Evolutionary conservation across 2,888 invertebrate genomes (phyloP), one percentile per base, ranked within the genome.

Genomic region (Andrena camellia): DNA sequence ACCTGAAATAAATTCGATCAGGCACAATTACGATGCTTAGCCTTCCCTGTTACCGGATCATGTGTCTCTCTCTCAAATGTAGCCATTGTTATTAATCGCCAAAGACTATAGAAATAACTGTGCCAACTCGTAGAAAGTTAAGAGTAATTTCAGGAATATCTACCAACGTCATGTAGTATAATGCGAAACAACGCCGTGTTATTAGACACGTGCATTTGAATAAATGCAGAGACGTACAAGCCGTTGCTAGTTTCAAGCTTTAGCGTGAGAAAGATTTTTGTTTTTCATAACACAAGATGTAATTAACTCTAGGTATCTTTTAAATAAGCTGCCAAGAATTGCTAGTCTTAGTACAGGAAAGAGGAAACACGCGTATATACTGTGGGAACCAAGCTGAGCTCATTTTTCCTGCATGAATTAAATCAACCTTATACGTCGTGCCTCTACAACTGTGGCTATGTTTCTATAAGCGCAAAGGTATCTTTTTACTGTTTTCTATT

Each of bases 241-340:
- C 50, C 63, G 68, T 57, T 50, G 35, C 26, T 42, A 63, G 20
- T 66, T 81, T 64, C 69, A 85, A 72, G 52, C 66, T 83, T 84
- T 69, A 85, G 82, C 90, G 91, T 93, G 93, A 90, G 93, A 93
- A 93, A 84, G 79, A 74, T 89, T 90, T 90, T 90, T 90, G 89
- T 90, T 92, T 91, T 89, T 88, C 85, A 74, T 75, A 50, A 35
- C 74, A 80, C 79, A 88, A 90, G 86, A 86, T 81, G 88, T 92
- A 93, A 94, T 94, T 93, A 93, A 90, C 90, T 87, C 82, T 83
- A 90, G 92, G 92, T 92, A 92, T 93, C 91, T 93, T 87, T 90
- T 84, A 88, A 92, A 92, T 85, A 85, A 92, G 89, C 88, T 87
- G 88, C 91, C 90, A 91, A 92, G 92, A 93, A 92, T 91, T 90